Evolutionary conservation across 1,140 invertebrate genomes (phyloP).

Genomic region (Drosophila sp.): DNA sequence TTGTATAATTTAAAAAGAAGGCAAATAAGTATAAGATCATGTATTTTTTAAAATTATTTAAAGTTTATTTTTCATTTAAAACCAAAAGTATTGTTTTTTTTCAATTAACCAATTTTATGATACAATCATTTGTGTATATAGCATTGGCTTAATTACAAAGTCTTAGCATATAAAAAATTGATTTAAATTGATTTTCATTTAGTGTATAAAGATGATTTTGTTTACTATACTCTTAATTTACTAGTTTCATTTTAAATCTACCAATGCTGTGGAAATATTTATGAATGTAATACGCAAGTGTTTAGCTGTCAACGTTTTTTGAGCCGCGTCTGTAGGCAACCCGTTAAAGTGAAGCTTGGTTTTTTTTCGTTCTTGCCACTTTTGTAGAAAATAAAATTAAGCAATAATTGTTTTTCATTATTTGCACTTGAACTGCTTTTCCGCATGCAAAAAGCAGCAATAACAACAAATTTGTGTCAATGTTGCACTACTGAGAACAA

Average conservation of each 20-base stretch:
- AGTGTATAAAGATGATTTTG: constrained; percentile 22
- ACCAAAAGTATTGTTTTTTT: constrained; percentile 46
- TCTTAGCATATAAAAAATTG: constrained; percentile 64
- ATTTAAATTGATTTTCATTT: constrained; percentile 55
- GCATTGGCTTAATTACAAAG: constrained; percentile 64
- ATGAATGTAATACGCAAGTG: constrained; percentile 15
- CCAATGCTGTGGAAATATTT: constrained; percentile 42
- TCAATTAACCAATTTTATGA: constrained; percentile 50
- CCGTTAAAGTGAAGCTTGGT: constrained; percentile 36
- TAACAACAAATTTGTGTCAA: constrained; percentile 50
- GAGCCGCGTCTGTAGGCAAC: constrained; percentile 24
- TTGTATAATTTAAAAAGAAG: no score
- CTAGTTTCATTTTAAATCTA: constrained; percentile 41
- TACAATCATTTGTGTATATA: constrained; percentile 53
- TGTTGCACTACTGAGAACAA: constrained; percentile 31
- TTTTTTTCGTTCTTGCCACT: constrained; percentile 21
- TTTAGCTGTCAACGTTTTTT: constrained; percentile 30
- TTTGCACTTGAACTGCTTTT: constrained; percentile 59
- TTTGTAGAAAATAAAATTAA: constrained; percentile 41
- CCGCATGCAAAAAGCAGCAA: constrained; percentile 29
- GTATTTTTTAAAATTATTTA: constrained; percentile 43
- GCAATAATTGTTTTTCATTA: constrained; percentile 43
- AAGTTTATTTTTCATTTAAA: constrained; percentile 71
- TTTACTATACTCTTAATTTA: constrained; percentile 52
- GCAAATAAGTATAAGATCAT: background rate